phyloP scores from a whole-genome alignment of 2,888 invertebrate genomes.

The Andrena camellia region DNA sequence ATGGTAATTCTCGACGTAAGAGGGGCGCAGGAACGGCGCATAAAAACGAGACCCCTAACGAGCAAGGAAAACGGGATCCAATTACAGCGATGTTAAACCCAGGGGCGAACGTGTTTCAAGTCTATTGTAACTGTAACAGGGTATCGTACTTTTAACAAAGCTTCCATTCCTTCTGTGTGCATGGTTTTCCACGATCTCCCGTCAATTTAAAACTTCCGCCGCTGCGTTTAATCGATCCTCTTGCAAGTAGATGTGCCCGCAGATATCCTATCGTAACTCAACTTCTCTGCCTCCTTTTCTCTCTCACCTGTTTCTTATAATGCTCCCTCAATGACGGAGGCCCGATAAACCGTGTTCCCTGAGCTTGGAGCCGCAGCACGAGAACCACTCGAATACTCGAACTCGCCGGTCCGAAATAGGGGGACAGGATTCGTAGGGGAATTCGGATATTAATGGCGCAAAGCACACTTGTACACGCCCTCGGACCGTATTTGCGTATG shows the following conservation, averaged over 20 bases:
- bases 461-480: not conserved
- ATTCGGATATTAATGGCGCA: conserved; percentile 35
- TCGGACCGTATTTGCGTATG: not conserved
- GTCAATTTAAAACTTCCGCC: not conserved
- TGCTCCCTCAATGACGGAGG: not conserved
- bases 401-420: conserved; percentile 16
- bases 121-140: not conserved
- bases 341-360: not conserved
- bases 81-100: not conserved
- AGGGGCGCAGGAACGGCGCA: not conserved
- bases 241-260: not conserved
- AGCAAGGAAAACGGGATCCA: not conserved
- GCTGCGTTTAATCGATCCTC: not conserved
- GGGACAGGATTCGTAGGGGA: conserved; percentile 13
- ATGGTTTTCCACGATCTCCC: not conserved
- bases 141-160: not conserved
- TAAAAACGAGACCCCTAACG: not conserved
- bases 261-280: not conserved
- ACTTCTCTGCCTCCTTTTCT: not conserved
- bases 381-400: conserved; percentile 13
- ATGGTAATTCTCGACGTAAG: not conserved
- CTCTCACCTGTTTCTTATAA: not conserved
- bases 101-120: not conserved
- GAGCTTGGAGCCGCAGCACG: not conserved
- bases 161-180: not conserved